Evolutionary conservation across 1,140 invertebrate genomes (phyloP), one percentile per base, ranked within the genome.

Genomic region (Pseudomyrmex cubaensis): DNA sequence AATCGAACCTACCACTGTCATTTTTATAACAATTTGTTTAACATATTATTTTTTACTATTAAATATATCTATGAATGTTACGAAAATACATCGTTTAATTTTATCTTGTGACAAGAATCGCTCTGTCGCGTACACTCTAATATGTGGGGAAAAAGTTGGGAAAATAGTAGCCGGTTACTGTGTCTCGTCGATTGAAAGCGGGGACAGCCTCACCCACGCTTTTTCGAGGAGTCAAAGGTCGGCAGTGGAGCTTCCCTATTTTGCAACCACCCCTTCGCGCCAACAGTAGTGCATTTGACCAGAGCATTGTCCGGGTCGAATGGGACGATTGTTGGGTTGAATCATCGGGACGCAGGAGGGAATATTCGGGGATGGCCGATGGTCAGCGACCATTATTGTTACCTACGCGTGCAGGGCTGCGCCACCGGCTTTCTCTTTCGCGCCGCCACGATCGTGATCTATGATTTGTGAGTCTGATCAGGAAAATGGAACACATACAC

Each of bases 281-380:
- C 63, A 62, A 25, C 87, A 80, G 87, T 84, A 82, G 84, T 91
- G 91, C 90, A 87, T 92, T 94, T 94, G 92, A 93, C 92, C 92
- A 87, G 74, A 85, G 90, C 86, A 93, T 94, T 93, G 92, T 94
- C 86, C 89, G 82, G 9, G 35, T 35, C 82, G 86, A 90, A 91
- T 89, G 85, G 89, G 62, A 4, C 92, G 85, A 94, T 94, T 94
- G 93, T 94, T 90, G 84, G 91, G 92, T 93, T 92, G 92, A 93
- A 93, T 94, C 92, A 93, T 93, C 90, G 90, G 83, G 61, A 67
- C 70, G 62, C 52, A 62, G 76, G 59, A 46, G 63, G 76, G 87
- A 92, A 92, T 93, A 93, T 93, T 93, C 90, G 88, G 85, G 85
- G 83, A 91, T 89, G 90, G 87, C 87, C 91, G 86, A 90, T 92